A percentile compares a stretch with the other conserved stretches of the same genome.
Evolutionary conservation across 2,888 invertebrate species (phyloP).

Genomic region (Laspeyria flexula): DNA sequence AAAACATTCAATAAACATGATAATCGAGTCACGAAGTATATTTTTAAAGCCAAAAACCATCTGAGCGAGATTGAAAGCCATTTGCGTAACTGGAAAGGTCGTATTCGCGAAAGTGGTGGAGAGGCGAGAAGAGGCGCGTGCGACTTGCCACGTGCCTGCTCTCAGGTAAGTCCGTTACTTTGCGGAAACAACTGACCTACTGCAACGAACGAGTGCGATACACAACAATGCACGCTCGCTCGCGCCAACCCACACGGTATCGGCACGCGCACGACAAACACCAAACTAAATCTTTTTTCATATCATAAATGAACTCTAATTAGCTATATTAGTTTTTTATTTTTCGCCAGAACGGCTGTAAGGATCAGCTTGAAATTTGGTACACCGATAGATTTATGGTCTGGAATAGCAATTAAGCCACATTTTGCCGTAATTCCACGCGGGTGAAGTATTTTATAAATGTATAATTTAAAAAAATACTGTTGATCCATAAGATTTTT

Average conservation of each 20-base stretch:
- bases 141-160: slow-evolving; percentile 7
- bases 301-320: no score
- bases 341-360: no score
- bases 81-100: slow-evolving; percentile 5
- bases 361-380: no score
- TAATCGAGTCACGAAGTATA: neutral
- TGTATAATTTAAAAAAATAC: no score
- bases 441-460: no score
- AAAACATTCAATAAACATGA: no score
- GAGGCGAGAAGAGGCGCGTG: slow-evolving; percentile 13
- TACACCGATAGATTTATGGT: no score
- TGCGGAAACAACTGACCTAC: slow-evolving; percentile 51
- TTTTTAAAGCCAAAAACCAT: neutral
- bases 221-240: slow-evolving; percentile 6
- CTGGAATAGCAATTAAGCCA: no score
- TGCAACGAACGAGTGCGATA: slow-evolving; percentile 15
- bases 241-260: neutral
- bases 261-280: no score
- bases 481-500: neutral
- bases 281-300: no score
- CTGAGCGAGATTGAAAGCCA: neutral
- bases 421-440: no score
- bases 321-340: no score
- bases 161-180: slow-evolving; percentile 30
- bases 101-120: slow-evolving; percentile 13